Conservation (phyloP, 2,888 invertebrate species). For the Rhimphoctona megacephalus region DNA sequence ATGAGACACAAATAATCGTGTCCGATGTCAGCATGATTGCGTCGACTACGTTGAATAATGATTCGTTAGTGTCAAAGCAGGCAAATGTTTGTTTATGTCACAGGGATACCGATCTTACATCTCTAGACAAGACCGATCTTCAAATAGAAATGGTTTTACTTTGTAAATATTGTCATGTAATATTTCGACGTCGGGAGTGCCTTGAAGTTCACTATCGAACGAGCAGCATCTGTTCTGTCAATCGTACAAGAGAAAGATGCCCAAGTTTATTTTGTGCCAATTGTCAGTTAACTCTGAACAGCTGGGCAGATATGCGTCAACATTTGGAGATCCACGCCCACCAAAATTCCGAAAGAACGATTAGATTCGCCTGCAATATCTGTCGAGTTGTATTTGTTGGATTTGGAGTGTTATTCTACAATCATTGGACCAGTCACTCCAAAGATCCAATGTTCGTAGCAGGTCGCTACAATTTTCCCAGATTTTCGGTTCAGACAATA, state of each 20-base stretch:
- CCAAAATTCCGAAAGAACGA: constrained; percentile 69
- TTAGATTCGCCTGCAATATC: constrained; percentile 79
- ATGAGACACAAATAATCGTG: not conserved
- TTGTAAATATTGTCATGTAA: constrained; percentile 76
- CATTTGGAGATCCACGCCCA: constrained; percentile 77
- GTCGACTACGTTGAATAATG: not conserved
- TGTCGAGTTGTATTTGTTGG: constrained; percentile 81
- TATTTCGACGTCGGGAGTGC: constrained; percentile 79
- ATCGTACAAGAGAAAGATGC: constrained; percentile 70
- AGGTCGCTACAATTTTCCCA: constrained; percentile 78
- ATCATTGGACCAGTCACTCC: constrained; percentile 79
- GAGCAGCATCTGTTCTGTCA: constrained; percentile 65
- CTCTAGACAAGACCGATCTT: constrained; percentile 68
- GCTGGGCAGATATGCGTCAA: constrained; percentile 74
- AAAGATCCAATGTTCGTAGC: constrained; percentile 77
- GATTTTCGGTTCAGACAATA: constrained; percentile 70
- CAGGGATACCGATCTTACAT: constrained; percentile 57
- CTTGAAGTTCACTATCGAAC: constrained; percentile 79
- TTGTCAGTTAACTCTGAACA: constrained; percentile 74
- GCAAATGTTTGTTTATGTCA: constrained; percentile 78
- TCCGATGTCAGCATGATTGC: not conserved
- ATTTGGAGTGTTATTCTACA: constrained; percentile 77
- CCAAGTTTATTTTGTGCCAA: constrained; percentile 78
- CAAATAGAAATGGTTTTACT: constrained; percentile 80
- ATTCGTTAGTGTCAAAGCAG: not conserved